Evolutionary conservation across 2,797 vertebrate species (phyloP).

Genomic region (Thamnophis elegans): DNA sequence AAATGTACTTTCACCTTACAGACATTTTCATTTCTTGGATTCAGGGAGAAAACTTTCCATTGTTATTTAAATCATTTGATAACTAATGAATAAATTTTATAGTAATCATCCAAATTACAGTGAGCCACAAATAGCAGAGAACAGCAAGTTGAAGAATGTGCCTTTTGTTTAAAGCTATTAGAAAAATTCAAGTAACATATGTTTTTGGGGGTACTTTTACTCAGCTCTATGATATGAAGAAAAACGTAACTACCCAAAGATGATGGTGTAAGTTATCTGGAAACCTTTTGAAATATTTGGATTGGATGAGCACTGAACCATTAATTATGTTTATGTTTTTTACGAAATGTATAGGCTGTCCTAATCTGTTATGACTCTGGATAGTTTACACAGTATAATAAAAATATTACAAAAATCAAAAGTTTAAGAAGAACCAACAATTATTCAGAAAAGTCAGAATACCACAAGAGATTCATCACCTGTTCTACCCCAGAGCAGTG

Average conservation of each 20-base stretch:
- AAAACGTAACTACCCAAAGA: neutral
- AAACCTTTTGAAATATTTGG: neutral
- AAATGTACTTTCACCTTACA: neutral
- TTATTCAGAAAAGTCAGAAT: neutral
- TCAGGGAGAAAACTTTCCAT: neutral
- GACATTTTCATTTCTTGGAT: neutral
- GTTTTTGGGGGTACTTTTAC: neutral
- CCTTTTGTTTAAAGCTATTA: neutral
- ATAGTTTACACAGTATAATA: neutral
- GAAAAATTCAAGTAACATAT: neutral
- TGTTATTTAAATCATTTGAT: neutral
- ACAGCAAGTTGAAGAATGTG: neutral
- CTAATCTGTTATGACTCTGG: neutral
- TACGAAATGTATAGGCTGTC: neutral
- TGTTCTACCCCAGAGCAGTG: neutral
- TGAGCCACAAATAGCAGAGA: neutral
- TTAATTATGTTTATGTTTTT: neutral
- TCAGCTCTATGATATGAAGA: neutral
- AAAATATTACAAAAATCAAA: neutral
- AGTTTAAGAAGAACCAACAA: neutral
- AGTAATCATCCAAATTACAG: neutral
- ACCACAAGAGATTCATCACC: neutral
- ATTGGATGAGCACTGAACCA: fast-evolving
- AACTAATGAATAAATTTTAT: neutral
- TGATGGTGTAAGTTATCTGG: neutral